phyloP scores from a whole-genome alignment of 2,113 vertebrate genomes.

The Rhinolophus sinicus region DNA sequence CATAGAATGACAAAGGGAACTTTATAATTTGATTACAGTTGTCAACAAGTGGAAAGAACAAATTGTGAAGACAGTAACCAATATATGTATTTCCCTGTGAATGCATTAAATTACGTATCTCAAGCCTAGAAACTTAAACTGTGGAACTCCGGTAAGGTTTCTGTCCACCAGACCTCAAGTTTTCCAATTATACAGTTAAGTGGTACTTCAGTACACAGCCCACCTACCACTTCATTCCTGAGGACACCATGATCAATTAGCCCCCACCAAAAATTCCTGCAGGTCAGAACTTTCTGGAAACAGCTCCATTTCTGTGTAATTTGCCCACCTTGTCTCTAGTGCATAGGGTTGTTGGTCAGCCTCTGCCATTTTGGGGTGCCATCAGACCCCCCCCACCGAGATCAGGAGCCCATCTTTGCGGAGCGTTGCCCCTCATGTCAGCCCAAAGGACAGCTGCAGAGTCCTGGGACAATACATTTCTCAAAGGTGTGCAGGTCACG shows the following conservation, averaged over 20 bases:
- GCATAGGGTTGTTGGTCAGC: neutral
- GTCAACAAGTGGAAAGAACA: neutral
- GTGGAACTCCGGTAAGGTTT: neutral
- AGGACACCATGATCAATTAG: neutral
- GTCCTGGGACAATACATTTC: fast-evolving
- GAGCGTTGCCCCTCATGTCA: neutral
- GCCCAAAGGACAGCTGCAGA: neutral
- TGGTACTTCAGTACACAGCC: no score
- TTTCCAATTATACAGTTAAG: neutral
- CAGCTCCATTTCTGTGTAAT: neutral
- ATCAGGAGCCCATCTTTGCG: neutral
- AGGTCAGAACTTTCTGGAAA: neutral
- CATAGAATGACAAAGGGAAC: neutral
- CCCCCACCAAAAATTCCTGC: neutral
- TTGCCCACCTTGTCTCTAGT: neutral
- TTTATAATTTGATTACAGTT: neutral
- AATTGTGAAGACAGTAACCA: neutral
- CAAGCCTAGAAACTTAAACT: neutral
- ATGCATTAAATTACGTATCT: neutral
- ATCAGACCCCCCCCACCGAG: neutral
- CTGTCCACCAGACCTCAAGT: neutral
- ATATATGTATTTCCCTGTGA: neutral
- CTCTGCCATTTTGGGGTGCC: neutral
- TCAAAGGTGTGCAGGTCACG: neutral
- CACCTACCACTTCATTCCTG: neutral